These are phyloP conservation scores for Drosophila nannoptera DNA, from an alignment of 1,140 invertebrate genomes.

Conservation along the genomic window DNA sequence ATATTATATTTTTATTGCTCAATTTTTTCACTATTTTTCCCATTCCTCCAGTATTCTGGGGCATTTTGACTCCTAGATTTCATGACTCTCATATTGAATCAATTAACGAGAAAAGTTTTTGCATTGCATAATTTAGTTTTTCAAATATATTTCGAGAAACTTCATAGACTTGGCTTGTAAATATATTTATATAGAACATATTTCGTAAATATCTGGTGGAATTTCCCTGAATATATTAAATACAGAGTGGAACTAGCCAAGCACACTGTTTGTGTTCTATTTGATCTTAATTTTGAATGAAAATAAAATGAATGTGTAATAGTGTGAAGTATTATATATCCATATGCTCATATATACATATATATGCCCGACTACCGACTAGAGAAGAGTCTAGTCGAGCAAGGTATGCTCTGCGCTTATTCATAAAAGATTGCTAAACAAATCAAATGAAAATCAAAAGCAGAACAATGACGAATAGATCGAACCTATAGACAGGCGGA, in stretches of 20 bases:
- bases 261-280: not conserved
- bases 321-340: not conserved
- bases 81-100: no score
- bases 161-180: not conserved
- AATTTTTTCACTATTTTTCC: no score
- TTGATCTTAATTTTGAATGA: not conserved
- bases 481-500: conserved; percentile 35
- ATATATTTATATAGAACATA: not conserved
- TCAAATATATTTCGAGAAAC: no score
- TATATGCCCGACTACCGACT: no score
- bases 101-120: no score
- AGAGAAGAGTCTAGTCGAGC: not conserved
- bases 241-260: not conserved
- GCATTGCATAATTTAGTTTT: no score
- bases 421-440: conserved; percentile 1
- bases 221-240: not conserved
- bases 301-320: not conserved
- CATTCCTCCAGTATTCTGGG: no score
- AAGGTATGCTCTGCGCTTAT: not conserved
- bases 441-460: conserved; percentile 21
- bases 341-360: no score
- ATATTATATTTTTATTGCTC: no score
- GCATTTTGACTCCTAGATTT: no score
- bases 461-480: conserved; percentile 70
- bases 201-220: not conserved